Percentiles rank a stretch among this genome's conserved stretches.
phyloP scores from a whole-genome alignment of 2,113 vertebrate genomes.

The Phoenicopterus ruber region DNA sequence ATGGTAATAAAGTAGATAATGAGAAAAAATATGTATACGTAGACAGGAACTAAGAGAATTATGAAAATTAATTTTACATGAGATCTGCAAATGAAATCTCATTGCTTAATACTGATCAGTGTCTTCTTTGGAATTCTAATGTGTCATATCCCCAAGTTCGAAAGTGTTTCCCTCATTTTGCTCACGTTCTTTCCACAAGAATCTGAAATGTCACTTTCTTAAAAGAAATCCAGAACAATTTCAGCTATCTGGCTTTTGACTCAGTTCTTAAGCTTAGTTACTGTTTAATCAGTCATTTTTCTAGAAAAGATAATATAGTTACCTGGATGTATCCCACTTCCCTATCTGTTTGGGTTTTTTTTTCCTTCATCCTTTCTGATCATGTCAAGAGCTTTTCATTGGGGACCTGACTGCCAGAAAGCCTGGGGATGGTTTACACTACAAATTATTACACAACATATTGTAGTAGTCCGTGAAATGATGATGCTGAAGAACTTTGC shows the following conservation, averaged over 20 bases:
- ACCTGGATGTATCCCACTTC: not conserved
- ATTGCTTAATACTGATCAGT: conserved; percentile 62
- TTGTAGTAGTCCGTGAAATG: not conserved
- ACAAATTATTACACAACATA: not conserved
- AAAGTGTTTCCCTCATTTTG: not conserved
- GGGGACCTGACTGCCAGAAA: not conserved
- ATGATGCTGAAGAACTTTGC: not conserved
- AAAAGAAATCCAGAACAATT: conserved; percentile 26
- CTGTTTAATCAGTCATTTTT: not conserved
- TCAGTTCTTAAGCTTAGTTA: not conserved
- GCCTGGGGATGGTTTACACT: not conserved
- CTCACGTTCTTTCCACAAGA: not conserved
- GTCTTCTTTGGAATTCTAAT: conserved; percentile 63
- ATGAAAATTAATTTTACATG: conserved; percentile 76
- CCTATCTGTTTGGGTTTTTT: not conserved
- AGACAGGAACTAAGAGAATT: conserved; percentile 72
- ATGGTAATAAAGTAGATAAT: conserved; percentile 65
- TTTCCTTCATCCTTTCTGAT: not conserved
- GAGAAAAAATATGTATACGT: conserved; percentile 55
- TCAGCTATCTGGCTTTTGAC: not conserved
- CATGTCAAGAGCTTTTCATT: not conserved
- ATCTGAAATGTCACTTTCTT: not conserved
- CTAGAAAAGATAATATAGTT: not conserved
- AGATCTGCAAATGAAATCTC: conserved; percentile 69
- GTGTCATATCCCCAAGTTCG: not conserved